Conservation (phyloP, 2,797 vertebrate genomes). For the Myotis daubentonii region DNA sequence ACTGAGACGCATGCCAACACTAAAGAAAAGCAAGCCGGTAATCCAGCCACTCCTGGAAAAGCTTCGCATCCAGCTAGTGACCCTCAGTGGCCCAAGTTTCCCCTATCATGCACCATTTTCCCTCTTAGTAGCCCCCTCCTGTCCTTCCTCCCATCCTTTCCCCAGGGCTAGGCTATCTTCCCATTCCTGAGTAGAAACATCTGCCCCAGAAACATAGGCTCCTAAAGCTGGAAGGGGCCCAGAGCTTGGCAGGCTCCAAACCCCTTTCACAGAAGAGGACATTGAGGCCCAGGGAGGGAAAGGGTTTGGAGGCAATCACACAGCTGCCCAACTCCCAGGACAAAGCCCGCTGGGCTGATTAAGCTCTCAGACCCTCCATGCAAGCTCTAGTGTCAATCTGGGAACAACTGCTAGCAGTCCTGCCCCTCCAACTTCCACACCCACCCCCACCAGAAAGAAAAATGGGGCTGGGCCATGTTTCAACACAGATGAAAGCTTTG, state of each 20-base stretch:
- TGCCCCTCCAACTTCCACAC: background rate
- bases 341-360: background rate
- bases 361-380: rapidly evolving
- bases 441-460: background rate
- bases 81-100: background rate
- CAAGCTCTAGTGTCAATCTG: rapidly evolving
- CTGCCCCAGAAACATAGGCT: background rate
- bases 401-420: background rate
- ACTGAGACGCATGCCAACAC: background rate
- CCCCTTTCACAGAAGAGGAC: background rate
- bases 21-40: background rate
- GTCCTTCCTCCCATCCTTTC: background rate
- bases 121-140: background rate
- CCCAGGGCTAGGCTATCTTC: background rate
- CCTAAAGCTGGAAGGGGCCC: background rate
- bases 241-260: background rate
- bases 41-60: background rate
- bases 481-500: background rate
- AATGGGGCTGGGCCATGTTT: background rate
- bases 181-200: background rate
- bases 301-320: background rate
- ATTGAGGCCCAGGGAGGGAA: background rate
- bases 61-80: background rate
- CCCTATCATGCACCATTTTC: background rate
- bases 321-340: background rate